These are phyloP conservation scores for Imbricaverruca yamaguchii DNA, from an alignment of 2,888 invertebrate species.

Conservation along the genomic window DNA sequence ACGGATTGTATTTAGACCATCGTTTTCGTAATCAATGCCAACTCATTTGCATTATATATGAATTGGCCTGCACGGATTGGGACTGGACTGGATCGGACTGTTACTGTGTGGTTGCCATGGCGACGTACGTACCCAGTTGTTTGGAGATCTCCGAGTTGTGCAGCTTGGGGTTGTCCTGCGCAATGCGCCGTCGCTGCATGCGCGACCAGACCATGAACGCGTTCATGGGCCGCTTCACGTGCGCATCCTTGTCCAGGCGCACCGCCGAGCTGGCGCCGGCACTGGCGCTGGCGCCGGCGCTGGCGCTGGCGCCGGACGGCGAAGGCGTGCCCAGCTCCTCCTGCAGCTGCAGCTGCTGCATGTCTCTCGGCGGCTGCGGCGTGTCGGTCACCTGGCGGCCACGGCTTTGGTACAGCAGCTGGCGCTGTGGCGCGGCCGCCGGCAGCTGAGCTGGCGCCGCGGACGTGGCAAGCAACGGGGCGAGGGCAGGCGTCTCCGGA, in stretches of 20 bases:
- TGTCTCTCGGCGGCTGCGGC: not conserved
- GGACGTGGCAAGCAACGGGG: no score
- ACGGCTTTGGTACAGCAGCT: no score
- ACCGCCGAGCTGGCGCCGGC: conserved; percentile 24
- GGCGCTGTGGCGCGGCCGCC: no score
- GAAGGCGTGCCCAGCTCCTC: conserved; percentile 26
- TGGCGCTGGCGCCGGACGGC: conserved; percentile 30
- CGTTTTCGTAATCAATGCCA: no score
- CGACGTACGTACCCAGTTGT: conserved; percentile 42
- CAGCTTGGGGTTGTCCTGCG: conserved; percentile 77
- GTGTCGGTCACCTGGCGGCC: no score
- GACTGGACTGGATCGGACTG: no score
- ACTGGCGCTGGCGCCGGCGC: conserved; percentile 30
- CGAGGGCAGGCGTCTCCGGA: no score
- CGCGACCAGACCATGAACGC: conserved; percentile 97
- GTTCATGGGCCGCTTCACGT: conserved; percentile 96
- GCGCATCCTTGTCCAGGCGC: conserved; percentile 39
- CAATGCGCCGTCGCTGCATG: conserved; percentile 82
- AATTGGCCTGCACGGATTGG: no score
- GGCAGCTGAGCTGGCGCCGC: no score
- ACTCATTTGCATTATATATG: no score
- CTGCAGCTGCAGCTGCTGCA: not conserved
- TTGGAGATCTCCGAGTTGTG: conserved; percentile 74
- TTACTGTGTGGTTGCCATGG: no score
- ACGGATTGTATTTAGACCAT: no score